Percentiles rank a stretch among this genome's conserved stretches.
These are phyloP conservation scores for Neoascia interrupta DNA, from an alignment of 2,888 invertebrate genomes.

Conservation along the genomic window DNA sequence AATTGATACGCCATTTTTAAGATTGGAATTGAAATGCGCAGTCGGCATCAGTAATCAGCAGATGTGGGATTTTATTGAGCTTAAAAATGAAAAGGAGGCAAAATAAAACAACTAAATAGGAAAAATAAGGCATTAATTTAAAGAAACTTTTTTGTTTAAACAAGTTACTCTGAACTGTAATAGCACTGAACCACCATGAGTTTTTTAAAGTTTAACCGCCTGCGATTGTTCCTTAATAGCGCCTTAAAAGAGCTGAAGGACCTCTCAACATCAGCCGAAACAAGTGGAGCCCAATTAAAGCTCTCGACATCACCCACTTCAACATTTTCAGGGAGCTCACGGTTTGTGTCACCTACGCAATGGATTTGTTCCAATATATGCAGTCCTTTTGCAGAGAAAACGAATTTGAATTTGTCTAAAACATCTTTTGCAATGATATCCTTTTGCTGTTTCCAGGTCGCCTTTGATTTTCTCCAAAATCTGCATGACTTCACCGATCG, in stretches of 20 bases:
- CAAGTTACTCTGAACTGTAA: constrained; percentile 4
- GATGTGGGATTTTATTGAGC: neutral
- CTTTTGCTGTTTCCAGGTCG: neutral
- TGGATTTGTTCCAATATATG: constrained; percentile 10
- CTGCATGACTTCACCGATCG: constrained; percentile 10
- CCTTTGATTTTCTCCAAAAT: constrained; percentile 8
- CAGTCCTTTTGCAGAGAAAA: neutral
- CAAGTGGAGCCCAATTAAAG: constrained; percentile 10
- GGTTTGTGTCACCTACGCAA: neutral
- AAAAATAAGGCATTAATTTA: too few relatives aligned
- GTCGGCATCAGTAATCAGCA: neutral
- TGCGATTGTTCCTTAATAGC: constrained; percentile 26
- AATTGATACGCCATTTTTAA: too few relatives aligned
- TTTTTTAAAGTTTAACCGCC: constrained; percentile 19
- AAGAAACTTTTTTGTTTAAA: too few relatives aligned
- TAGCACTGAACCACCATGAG: constrained; percentile 10
- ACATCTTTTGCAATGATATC: constrained; percentile 2
- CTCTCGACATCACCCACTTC: constrained; percentile 2
- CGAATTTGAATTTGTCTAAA: constrained; percentile 11
- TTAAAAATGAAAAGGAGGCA: neutral
- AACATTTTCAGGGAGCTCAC: constrained; percentile 7
- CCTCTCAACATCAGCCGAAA: constrained; percentile 5
- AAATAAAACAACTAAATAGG: neutral
- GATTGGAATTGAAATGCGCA: too few relatives aligned
- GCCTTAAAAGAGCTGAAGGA: constrained; percentile 19